Conservation (phyloP, 2,888 invertebrate genomes). For the Machimus rusticus region DNA sequence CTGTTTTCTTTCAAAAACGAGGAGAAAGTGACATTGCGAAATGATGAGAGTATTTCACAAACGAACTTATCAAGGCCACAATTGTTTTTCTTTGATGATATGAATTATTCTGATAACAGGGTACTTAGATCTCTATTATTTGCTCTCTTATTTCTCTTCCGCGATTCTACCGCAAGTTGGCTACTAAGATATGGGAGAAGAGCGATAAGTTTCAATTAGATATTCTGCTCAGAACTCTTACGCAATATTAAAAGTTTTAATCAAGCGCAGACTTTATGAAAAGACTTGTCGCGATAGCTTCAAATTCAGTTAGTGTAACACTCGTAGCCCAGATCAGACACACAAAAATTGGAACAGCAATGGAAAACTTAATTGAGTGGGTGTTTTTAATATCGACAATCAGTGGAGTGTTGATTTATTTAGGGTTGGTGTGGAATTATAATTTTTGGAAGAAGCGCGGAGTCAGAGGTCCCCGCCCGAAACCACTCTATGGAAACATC, state of each 20-base stretch:
- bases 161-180: constrained; percentile 50
- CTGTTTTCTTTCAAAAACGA: too few species aligned
- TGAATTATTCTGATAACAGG: not conserved
- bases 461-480: constrained; percentile 54
- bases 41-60: constrained; percentile 40
- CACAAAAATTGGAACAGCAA: not conserved
- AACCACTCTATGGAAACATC: constrained; percentile 54
- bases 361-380: constrained; percentile 4
- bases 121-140: not conserved
- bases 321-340: not conserved
- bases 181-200: constrained; percentile 57
- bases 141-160: constrained; percentile 58
- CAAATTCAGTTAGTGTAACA: not conserved
- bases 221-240: not conserved
- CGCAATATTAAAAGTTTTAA: not conserved
- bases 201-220: constrained; percentile 59
- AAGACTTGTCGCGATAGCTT: not conserved
- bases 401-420: constrained; percentile 34
- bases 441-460: constrained; percentile 55
- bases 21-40: too few species aligned
- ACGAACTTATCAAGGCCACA: constrained; percentile 37
- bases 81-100: not conserved
- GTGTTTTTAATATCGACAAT: not conserved
- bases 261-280: not conserved
- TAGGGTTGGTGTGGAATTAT: constrained; percentile 49